Percentiles rank a stretch among this genome's conserved stretches.
Evolutionary conservation across 2,888 invertebrate genomes (phyloP).

Genomic region (Boloria euphrosyne): DNA sequence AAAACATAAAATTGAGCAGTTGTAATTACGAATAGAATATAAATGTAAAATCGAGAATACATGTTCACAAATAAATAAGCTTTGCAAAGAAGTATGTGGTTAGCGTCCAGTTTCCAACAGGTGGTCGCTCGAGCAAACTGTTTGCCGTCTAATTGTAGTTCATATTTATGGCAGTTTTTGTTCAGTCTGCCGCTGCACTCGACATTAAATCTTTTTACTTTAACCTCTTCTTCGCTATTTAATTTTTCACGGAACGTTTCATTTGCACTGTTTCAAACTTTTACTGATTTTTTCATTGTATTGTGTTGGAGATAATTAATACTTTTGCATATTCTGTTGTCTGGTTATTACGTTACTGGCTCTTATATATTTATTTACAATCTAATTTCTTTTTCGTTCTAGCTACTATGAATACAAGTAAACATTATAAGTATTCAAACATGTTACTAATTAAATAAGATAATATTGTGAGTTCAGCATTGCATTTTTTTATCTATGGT

Average conservation of each 20-base stretch:
- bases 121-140: constrained; percentile 50
- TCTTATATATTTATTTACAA: no score
- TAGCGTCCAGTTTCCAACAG: constrained; percentile 50
- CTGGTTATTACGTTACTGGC: neutral
- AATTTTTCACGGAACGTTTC: constrained; percentile 40
- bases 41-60: constrained; percentile 7
- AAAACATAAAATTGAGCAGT: no score
- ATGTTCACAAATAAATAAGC: constrained; percentile 14
- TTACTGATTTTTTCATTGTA: constrained; percentile 9
- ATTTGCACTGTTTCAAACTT: constrained; percentile 33
- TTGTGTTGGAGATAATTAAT: constrained; percentile 13
- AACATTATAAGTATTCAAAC: no score
- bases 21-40: no score
- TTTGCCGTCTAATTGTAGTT: constrained; percentile 58
- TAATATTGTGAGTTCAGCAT: no score
- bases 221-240: constrained; percentile 39
- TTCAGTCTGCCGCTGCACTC: constrained; percentile 39
- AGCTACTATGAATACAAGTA: no score
- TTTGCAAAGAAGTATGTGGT: constrained; percentile 10
- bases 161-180: constrained; percentile 63
- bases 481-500: no score
- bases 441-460: no score
- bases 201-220: constrained; percentile 49
- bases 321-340: constrained; percentile 6
- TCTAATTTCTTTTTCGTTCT: no score